Conservation (phyloP, 2,888 invertebrate genomes). For the Acleris emargana region DNA sequence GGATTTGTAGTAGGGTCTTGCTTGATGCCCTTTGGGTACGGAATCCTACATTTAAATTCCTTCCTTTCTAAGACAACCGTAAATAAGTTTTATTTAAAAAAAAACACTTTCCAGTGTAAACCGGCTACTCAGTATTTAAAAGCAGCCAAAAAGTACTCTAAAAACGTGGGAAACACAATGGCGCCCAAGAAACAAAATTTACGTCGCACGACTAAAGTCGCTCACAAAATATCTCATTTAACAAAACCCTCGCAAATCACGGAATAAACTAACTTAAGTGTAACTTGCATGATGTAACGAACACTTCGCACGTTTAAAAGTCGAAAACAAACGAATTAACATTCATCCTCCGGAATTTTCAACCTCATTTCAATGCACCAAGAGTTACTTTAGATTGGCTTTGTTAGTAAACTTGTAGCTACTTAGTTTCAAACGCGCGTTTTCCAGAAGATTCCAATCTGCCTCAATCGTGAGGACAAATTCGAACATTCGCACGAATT, state of each 20-base stretch:
- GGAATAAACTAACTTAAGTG: slow-evolving; percentile 17
- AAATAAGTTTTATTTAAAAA: too few relatives aligned
- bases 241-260: slow-evolving; percentile 13
- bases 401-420: neutral
- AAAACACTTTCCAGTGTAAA: too few relatives aligned
- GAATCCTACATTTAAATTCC: too few relatives aligned
- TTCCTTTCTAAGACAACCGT: too few relatives aligned
- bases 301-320: slow-evolving; percentile 5
- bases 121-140: too few relatives aligned
- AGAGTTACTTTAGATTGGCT: neutral
- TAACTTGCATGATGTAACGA: slow-evolving; percentile 22
- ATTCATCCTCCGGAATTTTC: neutral
- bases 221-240: slow-evolving; percentile 6
- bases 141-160: too few relatives aligned
- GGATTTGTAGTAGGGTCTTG: too few relatives aligned
- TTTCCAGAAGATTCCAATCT: slow-evolving; percentile 55
- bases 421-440: slow-evolving; percentile 2
- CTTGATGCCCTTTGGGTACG: too few relatives aligned
- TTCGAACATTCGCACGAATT: slow-evolving; percentile 65
- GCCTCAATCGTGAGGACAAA: slow-evolving; percentile 66
- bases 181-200: neutral
- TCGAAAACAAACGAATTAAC: slow-evolving; percentile 1
- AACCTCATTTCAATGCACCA: neutral
- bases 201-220: slow-evolving; percentile 3
- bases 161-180: too few relatives aligned